Percentiles rank a stretch among this genome's conserved stretches.
These are phyloP conservation scores for Leptosomus discolor DNA, from an alignment of 2,113 vertebrate species.

Conservation along the genomic window DNA sequence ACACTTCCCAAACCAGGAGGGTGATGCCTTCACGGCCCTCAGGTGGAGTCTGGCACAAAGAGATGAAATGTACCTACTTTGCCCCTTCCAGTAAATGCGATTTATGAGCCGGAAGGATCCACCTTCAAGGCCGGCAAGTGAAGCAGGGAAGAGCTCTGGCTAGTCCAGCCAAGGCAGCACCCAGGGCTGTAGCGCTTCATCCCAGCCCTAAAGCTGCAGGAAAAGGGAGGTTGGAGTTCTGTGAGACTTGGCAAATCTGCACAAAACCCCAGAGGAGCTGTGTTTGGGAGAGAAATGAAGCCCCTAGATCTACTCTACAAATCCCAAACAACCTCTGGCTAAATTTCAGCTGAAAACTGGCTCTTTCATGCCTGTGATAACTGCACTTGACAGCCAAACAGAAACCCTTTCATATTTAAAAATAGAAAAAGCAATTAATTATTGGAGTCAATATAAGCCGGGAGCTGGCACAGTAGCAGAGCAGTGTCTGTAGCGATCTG, in stretches of 20 bases:
- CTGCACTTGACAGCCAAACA: constrained; percentile 24
- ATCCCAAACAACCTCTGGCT: not conserved
- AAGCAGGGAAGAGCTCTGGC: not conserved
- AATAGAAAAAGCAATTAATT: constrained; percentile 51
- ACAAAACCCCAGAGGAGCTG: not conserved
- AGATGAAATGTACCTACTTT: not conserved
- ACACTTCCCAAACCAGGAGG: not conserved
- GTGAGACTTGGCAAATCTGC: not conserved
- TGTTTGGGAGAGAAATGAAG: not conserved
- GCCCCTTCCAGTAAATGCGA: not conserved
- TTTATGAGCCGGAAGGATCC: not conserved
- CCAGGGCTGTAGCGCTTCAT: not conserved
- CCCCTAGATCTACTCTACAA: not conserved
- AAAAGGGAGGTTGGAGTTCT: not conserved
- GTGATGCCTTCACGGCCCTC: not conserved
- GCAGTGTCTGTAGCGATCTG: not conserved
- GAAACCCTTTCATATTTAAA: constrained; percentile 51
- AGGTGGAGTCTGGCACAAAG: not conserved
- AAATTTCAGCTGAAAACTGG: constrained; percentile 26
- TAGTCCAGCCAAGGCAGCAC: not conserved
- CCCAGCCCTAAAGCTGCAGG: not conserved
- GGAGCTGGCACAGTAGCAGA: not conserved
- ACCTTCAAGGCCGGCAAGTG: rapidly evolving
- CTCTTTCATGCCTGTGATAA: not conserved
- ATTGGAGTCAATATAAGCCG: not conserved